These are phyloP conservation scores for Diarsia rubi DNA, from an alignment of 2,888 invertebrate species.

Conservation along the genomic window DNA sequence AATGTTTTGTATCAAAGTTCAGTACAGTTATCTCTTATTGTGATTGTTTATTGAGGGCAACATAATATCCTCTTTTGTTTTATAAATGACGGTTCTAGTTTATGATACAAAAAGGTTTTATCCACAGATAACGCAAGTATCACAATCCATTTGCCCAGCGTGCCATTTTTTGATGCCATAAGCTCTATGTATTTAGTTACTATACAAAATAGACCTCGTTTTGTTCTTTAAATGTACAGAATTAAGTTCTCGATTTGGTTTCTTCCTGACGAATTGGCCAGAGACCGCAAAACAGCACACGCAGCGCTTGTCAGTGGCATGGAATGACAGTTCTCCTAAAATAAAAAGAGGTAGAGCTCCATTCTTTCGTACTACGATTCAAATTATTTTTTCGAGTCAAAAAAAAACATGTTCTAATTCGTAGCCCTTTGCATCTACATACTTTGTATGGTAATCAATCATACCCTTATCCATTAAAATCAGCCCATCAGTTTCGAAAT, in stretches of 20 bases:
- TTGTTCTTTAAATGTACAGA: too few species aligned
- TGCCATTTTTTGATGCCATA: too few species aligned
- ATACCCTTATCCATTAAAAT: not conserved
- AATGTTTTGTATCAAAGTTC: constrained; percentile 31
- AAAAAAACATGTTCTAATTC: not conserved
- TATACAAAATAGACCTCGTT: too few species aligned
- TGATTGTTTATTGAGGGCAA: constrained; percentile 50
- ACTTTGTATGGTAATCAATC: not conserved
- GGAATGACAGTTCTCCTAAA: not conserved
- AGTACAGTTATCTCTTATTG: constrained; percentile 27
- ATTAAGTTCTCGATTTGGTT: too few species aligned
- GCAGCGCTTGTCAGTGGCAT: too few species aligned
- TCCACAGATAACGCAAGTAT: too few species aligned
- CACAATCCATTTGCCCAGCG: too few species aligned
- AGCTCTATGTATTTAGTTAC: too few species aligned
- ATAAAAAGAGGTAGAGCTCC: not conserved
- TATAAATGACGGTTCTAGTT: constrained; percentile 3
- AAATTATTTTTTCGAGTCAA: too few species aligned
- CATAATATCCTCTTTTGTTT: constrained; percentile 42
- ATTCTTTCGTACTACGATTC: not conserved
- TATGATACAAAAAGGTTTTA: constrained; percentile 12
- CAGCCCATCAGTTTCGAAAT: constrained; percentile 16
- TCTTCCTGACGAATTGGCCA: too few species aligned
- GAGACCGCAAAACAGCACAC: too few species aligned
- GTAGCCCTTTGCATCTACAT: constrained; percentile 1